A percentile compares a stretch with the other conserved stretches of the same genome.
phyloP scores from a whole-genome alignment of 2,797 vertebrate genomes.

The Phataginus tetradactyla region DNA sequence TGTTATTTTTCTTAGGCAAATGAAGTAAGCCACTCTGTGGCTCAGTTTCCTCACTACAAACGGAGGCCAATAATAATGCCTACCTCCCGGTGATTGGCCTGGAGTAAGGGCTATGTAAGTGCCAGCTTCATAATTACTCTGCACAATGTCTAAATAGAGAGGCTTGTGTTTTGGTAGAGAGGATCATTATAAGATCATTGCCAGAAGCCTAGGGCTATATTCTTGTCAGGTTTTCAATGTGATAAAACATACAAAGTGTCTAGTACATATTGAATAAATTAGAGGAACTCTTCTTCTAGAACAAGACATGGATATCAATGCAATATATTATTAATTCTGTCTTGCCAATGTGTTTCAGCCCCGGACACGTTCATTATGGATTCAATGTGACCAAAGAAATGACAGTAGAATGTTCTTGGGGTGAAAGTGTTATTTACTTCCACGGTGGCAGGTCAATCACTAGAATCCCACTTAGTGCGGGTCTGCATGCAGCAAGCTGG shows the following conservation, averaged over 20 bases:
- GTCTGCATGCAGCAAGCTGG: too few species aligned
- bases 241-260: background rate
- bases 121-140: background rate
- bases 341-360: too few species aligned
- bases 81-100: background rate
- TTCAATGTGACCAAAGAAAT: too few species aligned
- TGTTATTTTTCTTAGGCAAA: background rate
- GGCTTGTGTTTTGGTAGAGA: fast-evolving
- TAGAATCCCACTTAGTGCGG: too few species aligned
- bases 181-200: background rate
- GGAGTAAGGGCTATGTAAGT: background rate
- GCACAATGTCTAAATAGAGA: background rate
- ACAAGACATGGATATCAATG: background rate
- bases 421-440: too few species aligned
- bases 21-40: background rate
- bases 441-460: too few species aligned
- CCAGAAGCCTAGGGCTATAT: background rate
- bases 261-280: background rate
- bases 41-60: background rate
- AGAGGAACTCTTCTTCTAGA: background rate
- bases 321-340: too few species aligned
- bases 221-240: background rate
- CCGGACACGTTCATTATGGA: too few species aligned
- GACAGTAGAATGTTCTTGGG: too few species aligned
- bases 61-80: background rate